Evolutionary conservation across 2,797 vertebrate genomes (phyloP).

Genomic region (Alca torda): DNA sequence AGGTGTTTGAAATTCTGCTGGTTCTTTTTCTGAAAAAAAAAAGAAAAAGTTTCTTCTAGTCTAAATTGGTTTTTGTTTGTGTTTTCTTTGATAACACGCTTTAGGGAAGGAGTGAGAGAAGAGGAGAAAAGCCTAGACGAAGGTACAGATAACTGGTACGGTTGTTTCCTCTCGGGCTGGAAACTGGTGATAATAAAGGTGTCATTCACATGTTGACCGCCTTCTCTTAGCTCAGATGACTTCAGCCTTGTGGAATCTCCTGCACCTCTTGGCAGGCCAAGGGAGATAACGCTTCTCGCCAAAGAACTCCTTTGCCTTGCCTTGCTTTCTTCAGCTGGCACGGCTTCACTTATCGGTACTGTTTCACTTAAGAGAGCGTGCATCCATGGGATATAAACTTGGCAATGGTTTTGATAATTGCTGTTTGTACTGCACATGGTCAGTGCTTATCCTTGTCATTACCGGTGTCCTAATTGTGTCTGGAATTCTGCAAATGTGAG

Average conservation of each 20-base stretch:
- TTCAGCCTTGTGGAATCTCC: slow-evolving; percentile 59
- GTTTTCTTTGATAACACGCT: background rate
- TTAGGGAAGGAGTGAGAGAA: slow-evolving; percentile 22
- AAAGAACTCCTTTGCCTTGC: background rate
- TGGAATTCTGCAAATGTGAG: slow-evolving; percentile 73
- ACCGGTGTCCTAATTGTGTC: slow-evolving; percentile 34
- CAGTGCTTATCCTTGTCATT: slow-evolving; percentile 40
- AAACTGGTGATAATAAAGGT: slow-evolving; percentile 6
- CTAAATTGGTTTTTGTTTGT: slow-evolving; percentile 39
- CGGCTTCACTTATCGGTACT: background rate
- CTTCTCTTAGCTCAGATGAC: slow-evolving; percentile 16
- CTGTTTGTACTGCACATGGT: background rate
- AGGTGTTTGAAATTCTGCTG: background rate
- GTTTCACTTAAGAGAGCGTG: slow-evolving; percentile 23
- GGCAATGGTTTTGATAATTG: slow-evolving; percentile 61
- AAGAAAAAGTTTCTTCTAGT: background rate
- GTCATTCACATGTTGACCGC: background rate
- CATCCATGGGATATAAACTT: slow-evolving; percentile 41
- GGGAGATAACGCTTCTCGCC: background rate
- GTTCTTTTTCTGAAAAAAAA: background rate
- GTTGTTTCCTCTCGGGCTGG: background rate
- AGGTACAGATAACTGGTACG: background rate
- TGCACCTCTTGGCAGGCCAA: background rate
- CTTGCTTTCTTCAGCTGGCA: slow-evolving; percentile 1
- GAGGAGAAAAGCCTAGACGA: slow-evolving; percentile 2